Percentiles rank a stretch among this genome's conserved stretches.
Conservation (phyloP, 2,888 invertebrate genomes). For the Sesia apiformis region DNA sequence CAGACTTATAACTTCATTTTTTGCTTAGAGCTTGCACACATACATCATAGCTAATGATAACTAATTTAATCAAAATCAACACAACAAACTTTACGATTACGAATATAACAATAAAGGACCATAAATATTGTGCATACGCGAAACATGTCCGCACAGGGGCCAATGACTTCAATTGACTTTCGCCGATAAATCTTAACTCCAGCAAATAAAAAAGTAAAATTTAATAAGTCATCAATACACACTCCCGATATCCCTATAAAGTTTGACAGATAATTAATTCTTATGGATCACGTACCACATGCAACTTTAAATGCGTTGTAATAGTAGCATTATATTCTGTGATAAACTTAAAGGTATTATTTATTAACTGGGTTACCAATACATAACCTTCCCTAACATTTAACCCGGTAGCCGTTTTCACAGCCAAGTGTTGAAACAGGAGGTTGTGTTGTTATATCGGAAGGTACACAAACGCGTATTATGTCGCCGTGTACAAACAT, state of each 20-base stretch:
- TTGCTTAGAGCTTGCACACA: not conserved
- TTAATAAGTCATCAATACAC: not conserved
- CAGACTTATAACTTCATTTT: not conserved
- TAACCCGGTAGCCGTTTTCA: not conserved
- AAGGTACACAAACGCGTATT: conserved; percentile 19
- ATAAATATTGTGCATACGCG: conserved; percentile 42
- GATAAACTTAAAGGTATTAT: no score
- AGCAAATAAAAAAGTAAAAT: conserved; percentile 16
- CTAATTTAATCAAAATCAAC: conserved; percentile 20
- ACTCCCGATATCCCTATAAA: not conserved
- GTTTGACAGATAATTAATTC: not conserved
- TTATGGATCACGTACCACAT: no score
- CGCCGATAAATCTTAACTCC: conserved; percentile 20
- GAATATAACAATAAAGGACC: conserved; percentile 38
- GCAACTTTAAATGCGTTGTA: no score
- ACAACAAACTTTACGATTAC: conserved; percentile 3
- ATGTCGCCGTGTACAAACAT: conserved; percentile 57
- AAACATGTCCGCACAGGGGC: conserved; percentile 22
- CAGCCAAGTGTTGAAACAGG: not conserved
- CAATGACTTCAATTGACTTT: conserved; percentile 26
- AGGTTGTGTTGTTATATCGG: no score
- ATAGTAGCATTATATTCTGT: no score
- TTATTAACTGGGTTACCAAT: no score
- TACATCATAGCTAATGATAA: conserved; percentile 21
- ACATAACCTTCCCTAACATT: not conserved